Conservation (phyloP, 2,113 vertebrate genomes). For the Menura novaehollandiae region DNA sequence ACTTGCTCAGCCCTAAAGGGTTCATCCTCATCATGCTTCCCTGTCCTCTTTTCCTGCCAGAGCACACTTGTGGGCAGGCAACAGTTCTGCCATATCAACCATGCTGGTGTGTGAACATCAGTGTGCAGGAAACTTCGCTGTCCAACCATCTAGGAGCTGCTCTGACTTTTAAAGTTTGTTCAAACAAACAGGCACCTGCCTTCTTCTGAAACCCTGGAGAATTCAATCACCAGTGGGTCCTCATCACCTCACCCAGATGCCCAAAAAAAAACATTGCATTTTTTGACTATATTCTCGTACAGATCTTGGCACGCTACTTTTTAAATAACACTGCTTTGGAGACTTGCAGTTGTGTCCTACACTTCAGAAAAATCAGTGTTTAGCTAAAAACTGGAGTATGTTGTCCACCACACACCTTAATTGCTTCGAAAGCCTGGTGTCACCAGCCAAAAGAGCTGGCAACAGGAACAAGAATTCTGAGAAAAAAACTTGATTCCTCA, state of each 20-base stretch:
- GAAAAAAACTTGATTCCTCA: neutral
- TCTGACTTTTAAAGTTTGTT: neutral
- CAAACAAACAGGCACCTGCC: neutral
- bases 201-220: neutral
- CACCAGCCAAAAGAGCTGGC: neutral
- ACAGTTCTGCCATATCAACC: neutral
- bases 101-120: rapidly evolving
- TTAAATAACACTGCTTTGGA: neutral
- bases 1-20: neutral
- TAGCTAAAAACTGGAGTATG: neutral
- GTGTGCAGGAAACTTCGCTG: neutral
- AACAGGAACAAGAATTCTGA: neutral
- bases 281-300: neutral
- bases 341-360: neutral
- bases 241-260: neutral
- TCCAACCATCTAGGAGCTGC: neutral
- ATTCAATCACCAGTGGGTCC: neutral
- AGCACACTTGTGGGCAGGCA: neutral
- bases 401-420: neutral
- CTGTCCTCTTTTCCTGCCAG: neutral
- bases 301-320: neutral
- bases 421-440: neutral
- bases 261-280: neutral
- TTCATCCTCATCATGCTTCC: neutral
- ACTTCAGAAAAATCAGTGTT: neutral